Evolutionary conservation across 2,113 vertebrate genomes (phyloP), one percentile per base, ranked within the genome.

Genomic region (Alexandromys fortis): DNA sequence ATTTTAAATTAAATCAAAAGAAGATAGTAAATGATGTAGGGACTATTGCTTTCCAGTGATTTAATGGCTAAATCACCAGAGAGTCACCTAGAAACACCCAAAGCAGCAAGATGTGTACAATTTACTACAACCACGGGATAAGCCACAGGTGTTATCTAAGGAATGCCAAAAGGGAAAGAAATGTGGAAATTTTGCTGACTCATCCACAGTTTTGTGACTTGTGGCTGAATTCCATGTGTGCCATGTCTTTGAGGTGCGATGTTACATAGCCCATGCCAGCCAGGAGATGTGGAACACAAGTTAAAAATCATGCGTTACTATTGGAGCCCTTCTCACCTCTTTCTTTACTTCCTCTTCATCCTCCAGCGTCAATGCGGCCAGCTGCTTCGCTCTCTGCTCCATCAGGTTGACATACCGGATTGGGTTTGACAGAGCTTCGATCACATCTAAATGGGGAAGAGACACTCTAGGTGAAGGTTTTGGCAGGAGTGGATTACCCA

Each of bases 361-460:
- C 97, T 99, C 99, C 96, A 99, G 97, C 0, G 99, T 99, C 72
- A 99, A 98, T 16, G 99, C 99, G 24, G 99, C 99, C 95, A 99
- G 98, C 85, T 99, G 99, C 97, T 99, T 99, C 89, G 99, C 99
- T 98, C 99, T 99, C 98, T 99, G 99, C 95, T 99, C 99, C 99
- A 99, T 99, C 97, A 99, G 97, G 98, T 99, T 99, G 55, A 99
- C 99, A 0, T 99, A 99, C 94, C 99, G 99, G 94, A 99, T 99
- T n/a, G 99, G 99, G 98, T 99, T 99, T 95, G 99, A 99, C 98
- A 99, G 98, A 42, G 99, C 99, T 98, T 99, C 99, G 1, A 99
- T 99, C 96, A 99, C 99, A 65, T 99, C 99, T 99, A 96, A 94
- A 81, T 76, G 96, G 7, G 86, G 93, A 61, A 38, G 22, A 97